These are phyloP conservation scores for Aphaenogaster rudis DNA, from an alignment of 1,140 invertebrate genomes.

Conservation along the genomic window DNA sequence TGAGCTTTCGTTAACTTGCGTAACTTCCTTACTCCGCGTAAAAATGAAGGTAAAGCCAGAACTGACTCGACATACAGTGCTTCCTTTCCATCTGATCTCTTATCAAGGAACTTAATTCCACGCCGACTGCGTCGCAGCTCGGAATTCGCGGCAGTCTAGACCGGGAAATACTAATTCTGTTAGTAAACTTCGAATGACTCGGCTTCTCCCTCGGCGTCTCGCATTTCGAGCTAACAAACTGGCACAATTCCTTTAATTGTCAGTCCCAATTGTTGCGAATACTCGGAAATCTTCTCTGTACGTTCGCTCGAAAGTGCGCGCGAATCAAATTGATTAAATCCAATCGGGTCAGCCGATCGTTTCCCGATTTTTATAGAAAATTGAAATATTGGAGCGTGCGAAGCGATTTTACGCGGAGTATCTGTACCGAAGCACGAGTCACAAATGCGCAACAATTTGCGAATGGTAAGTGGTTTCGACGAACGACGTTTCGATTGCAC, in stretches of 20 bases:
- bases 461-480: conserved; percentile 5
- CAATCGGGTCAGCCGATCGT: conserved; percentile 11
- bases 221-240: conserved; percentile 22
- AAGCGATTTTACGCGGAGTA: not conserved
- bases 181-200: conserved; percentile 52
- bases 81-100: conserved; percentile 43
- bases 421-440: not conserved
- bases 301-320: not conserved
- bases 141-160: conserved; percentile 30
- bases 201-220: not conserved
- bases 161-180: conserved; percentile 55
- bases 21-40: conserved; percentile 38
- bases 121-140: conserved; percentile 1
- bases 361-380: conserved; percentile 40
- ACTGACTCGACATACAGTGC: conserved; percentile 45
- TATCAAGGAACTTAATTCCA: conserved; percentile 61
- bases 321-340: conserved; percentile 16
- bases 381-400: not conserved
- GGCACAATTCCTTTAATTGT: conserved; percentile 50
- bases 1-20: conserved; percentile 37
- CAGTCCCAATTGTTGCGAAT: conserved; percentile 29
- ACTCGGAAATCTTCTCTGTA: not conserved
- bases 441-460: conserved; percentile 14
- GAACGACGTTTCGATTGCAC: conserved; percentile 19
- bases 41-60: conserved; percentile 48